Evolutionary conservation across 2,888 invertebrate genomes (phyloP), one percentile per base, ranked within the genome.

Genomic region (Tyria jacobaeae): DNA sequence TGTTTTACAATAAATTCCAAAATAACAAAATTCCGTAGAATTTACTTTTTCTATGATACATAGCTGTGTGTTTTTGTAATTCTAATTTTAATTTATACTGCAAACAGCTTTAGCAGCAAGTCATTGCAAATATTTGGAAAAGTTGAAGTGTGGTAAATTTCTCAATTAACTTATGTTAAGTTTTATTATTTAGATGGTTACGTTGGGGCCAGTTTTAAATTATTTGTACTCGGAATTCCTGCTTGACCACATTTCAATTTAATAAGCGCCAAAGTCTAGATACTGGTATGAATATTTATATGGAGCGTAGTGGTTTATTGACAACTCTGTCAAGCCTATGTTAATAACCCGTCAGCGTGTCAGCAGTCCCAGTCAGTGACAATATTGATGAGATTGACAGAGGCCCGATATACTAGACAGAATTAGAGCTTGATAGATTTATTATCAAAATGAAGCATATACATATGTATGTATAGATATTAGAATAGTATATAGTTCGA

Each of bases 381-480:
- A 77, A 76, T 74, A 75, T 72, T 77, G 72, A 77, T 72, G 78
- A 64, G 75, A 77, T 77, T 75, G 75, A 75, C 75, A 72, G 70
- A 48, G 44, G 34, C 37, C 52, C 34, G 63, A 56, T 55, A 60
- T 44, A 54, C 56, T 9, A 41, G 48, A 37, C 51, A 52, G 59
- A 60, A 60, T 64, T 56, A 56, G 50, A 55, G 31, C 59, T 60
- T 64, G 63, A 64, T 56, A 56, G 56, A 64, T 64, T 64, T 60
- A 64, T 64, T 64, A 64, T 52, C 51, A 56, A 64, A 64, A 60
- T 64, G 56, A 56, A 31, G 31, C 21, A 25, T 52, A 51, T n/a
- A 59, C 47, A 37, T 17, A 25, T 52, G 55, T n/a, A 59, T 52
- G 47, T 17, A 25, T 48, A 51, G 35, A 17, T 44, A 21, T 52